phyloP scores from a whole-genome alignment of 2,797 vertebrate genomes.

The Eulemur mongoz region DNA sequence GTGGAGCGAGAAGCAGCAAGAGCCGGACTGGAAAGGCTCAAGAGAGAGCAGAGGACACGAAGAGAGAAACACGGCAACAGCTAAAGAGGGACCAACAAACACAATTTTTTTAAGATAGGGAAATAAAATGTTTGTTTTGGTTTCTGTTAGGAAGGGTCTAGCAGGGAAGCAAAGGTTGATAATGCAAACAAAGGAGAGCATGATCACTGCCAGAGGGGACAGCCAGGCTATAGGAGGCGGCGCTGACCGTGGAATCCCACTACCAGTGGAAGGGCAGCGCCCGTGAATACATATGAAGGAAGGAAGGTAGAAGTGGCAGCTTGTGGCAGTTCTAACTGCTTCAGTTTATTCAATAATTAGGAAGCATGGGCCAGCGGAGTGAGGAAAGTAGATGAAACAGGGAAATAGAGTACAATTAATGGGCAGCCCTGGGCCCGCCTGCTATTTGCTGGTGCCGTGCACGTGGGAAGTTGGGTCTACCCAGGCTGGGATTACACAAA shows the following conservation, averaged over 20 bases:
- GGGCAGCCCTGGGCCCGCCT: neutral
- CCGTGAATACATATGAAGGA: accelerated
- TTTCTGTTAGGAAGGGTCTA: neutral
- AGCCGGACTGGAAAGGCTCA: neutral
- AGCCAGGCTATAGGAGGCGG: accelerated
- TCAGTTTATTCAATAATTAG: neutral
- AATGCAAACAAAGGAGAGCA: neutral
- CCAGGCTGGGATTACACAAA: accelerated
- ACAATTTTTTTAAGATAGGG: too few species aligned
- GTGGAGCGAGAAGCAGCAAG: neutral
- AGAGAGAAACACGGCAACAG: too few species aligned
- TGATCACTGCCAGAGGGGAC: accelerated
- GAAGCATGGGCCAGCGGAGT: accelerated
- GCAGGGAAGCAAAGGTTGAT: neutral
- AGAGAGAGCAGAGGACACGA: neutral
- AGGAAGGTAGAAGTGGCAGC: accelerated
- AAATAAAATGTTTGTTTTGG: neutral
- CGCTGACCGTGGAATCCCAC: neutral
- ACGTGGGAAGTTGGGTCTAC: neutral
- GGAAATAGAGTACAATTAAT: neutral
- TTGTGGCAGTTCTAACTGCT: accelerated
- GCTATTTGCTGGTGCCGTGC: neutral
- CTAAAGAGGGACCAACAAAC: neutral
- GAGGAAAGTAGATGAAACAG: neutral
- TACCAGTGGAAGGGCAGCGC: neutral